Percentiles rank a stretch among this genome's conserved stretches.
Evolutionary conservation across 2,888 invertebrate genomes (phyloP).

Genomic region (Polydrusus pterygomalis): DNA sequence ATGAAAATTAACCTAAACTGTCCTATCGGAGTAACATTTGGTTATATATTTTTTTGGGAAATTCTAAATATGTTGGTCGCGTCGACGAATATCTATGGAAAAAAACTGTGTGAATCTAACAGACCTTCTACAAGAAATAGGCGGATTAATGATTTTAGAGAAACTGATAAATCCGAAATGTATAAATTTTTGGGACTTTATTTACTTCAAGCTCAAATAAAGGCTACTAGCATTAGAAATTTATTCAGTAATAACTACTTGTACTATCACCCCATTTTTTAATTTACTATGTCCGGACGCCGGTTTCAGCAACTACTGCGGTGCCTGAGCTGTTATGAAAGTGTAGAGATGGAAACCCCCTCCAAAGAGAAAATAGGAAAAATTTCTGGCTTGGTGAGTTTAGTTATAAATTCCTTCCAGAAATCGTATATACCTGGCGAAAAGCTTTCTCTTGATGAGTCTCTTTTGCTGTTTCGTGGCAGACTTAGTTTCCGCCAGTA

Average conservation of each 20-base stretch:
- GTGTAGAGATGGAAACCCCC: background rate
- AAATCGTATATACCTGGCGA: constrained; percentile 17
- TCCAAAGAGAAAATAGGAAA: background rate
- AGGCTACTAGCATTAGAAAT: constrained; percentile 28
- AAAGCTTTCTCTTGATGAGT: constrained; percentile 58
- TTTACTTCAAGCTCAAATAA: background rate
- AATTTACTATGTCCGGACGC: constrained; percentile 25
- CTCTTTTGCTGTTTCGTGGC: constrained; percentile 53
- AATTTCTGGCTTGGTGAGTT: background rate
- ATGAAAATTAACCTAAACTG: too few relatives aligned
- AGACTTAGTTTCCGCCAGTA: constrained; percentile 56
- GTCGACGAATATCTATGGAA: too few relatives aligned
- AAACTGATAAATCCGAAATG: background rate
- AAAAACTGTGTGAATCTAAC: too few relatives aligned
- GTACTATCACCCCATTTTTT: constrained; percentile 37
- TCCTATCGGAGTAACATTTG: too few relatives aligned
- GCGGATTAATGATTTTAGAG: background rate
- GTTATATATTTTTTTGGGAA: too few relatives aligned
- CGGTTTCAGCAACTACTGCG: constrained; percentile 34
- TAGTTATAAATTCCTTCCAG: background rate
- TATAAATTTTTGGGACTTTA: constrained; percentile 15
- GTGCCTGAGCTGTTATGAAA: constrained; percentile 28
- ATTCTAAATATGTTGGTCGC: too few relatives aligned
- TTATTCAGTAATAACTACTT: constrained; percentile 30
- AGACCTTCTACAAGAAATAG: too few relatives aligned